A percentile compares a stretch with the other conserved stretches of the same genome.
Evolutionary conservation across 2,797 vertebrate species (phyloP).

Genomic region (Triplophysa yarkandensis): DNA sequence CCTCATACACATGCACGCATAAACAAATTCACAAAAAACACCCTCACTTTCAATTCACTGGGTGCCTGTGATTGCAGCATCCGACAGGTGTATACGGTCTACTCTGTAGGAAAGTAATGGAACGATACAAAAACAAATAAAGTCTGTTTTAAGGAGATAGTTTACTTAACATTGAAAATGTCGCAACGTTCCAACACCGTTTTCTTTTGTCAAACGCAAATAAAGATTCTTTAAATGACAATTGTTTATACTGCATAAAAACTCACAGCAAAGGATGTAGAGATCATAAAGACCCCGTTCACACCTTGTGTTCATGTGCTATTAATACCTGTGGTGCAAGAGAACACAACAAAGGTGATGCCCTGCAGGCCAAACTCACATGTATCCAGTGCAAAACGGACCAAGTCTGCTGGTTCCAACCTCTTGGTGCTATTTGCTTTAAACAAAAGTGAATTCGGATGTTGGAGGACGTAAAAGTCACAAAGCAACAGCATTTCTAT

Average conservation of each 20-base stretch:
- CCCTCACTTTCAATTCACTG: slow-evolving; percentile 50
- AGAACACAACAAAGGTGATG: slow-evolving; percentile 47
- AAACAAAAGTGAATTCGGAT: slow-evolving; percentile 62
- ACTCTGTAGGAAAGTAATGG: not conserved
- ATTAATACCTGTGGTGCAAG: slow-evolving; percentile 10
- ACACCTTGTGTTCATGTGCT: slow-evolving; percentile 41
- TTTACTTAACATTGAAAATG: not conserved
- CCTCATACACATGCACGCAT: slow-evolving; percentile 3
- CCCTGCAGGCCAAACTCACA: slow-evolving; percentile 61
- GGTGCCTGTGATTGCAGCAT: slow-evolving; percentile 49
- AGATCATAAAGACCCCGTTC: not conserved
- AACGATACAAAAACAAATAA: not conserved
- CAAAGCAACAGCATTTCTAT: slow-evolving; percentile 18
- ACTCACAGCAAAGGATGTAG: not conserved
- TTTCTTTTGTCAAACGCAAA: not conserved
- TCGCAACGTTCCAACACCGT: not conserved
- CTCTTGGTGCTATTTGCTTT: slow-evolving; percentile 79
- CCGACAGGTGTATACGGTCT: slow-evolving; percentile 24
- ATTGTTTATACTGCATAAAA: too few species aligned
- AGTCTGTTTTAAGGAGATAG: not conserved
- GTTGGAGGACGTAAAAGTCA: not conserved
- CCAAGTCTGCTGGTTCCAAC: slow-evolving; percentile 68
- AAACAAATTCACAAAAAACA: slow-evolving; percentile 30
- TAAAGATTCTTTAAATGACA: not conserved
- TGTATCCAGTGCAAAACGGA: slow-evolving; percentile 57